Conservation (phyloP, 2,113 vertebrate genomes). For the Hirundichthys speculiger region DNA sequence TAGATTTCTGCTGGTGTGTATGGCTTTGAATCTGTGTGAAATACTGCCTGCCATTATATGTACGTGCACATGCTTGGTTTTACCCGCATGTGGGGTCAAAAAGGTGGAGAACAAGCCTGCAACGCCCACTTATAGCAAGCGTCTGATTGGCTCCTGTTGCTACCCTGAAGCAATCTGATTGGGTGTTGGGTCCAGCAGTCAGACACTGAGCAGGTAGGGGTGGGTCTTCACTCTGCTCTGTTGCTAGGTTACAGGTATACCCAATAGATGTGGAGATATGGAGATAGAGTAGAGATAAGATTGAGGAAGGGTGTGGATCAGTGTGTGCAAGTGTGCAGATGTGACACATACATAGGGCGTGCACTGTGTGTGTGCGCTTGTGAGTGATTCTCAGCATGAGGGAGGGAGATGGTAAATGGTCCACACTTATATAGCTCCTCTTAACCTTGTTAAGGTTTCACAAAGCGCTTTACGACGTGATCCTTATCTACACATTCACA, state of each 20-base stretch:
- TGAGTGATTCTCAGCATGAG: slow-evolving; percentile 33
- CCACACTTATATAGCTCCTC: not conserved
- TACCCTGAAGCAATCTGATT: slow-evolving; percentile 53
- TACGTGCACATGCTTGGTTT: slow-evolving; percentile 23
- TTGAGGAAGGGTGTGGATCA: slow-evolving; percentile 64
- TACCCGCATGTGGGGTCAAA: slow-evolving; percentile 54
- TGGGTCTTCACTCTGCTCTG: slow-evolving; percentile 77
- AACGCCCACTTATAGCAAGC: slow-evolving; percentile 61
- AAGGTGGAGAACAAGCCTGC: slow-evolving; percentile 55
- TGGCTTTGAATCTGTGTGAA: no score
- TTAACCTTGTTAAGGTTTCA: not conserved
- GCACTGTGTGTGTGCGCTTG: slow-evolving; percentile 7
- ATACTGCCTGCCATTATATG: not conserved
- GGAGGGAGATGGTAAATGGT: slow-evolving; percentile 21
- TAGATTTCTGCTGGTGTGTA: slow-evolving; percentile 23
- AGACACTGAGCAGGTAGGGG: slow-evolving; percentile 75
- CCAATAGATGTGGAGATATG: slow-evolving; percentile 79
- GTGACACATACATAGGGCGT: slow-evolving; percentile 7
- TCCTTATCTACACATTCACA: not conserved
- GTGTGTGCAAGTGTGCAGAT: slow-evolving; percentile 10
- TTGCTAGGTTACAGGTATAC: slow-evolving; percentile 87
- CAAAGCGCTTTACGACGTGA: not conserved
- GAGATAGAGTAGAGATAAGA: slow-evolving; percentile 77
- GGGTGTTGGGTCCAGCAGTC: slow-evolving; percentile 72
- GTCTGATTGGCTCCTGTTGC: slow-evolving; percentile 52